phyloP scores from a whole-genome alignment of 2,113 vertebrate species.

The Charadrius vociferus region DNA sequence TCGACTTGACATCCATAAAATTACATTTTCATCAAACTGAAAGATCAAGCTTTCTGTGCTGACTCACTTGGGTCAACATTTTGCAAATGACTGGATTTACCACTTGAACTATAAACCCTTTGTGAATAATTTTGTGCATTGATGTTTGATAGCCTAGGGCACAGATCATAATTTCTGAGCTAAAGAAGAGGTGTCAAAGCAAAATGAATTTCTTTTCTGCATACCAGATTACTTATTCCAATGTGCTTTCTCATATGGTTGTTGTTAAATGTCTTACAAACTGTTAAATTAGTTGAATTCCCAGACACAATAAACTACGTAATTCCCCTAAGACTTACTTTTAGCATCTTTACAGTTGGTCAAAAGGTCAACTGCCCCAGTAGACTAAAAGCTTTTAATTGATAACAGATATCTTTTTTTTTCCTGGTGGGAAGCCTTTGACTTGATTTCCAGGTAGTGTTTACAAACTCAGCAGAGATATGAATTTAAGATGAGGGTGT shows the following conservation, averaged over 20 bases:
- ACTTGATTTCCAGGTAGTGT: background rate
- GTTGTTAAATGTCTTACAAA: constrained; percentile 41
- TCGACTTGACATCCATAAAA: constrained; percentile 82
- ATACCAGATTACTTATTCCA: constrained; percentile 65
- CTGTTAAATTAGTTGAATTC: constrained; percentile 8
- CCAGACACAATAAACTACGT: background rate
- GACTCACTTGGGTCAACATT: constrained; percentile 83
- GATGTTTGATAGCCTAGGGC: constrained; percentile 81
- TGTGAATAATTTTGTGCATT: constrained; percentile 80
- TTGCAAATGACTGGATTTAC: constrained; percentile 82
- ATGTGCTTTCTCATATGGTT: constrained; percentile 18
- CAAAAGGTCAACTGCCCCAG: background rate
- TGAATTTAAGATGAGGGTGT: constrained; percentile 9
- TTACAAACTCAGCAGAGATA: background rate
- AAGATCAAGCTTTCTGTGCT: constrained; percentile 79
- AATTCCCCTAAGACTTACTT: background rate
- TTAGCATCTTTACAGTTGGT: background rate
- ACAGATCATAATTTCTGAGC: constrained; percentile 77
- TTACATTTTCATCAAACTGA: constrained; percentile 83
- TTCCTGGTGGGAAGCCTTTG: background rate
- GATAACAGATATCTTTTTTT: background rate
- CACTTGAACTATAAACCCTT: constrained; percentile 80
- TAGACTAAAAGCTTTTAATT: background rate
- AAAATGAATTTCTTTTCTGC: constrained; percentile 72
- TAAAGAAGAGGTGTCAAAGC: constrained; percentile 70